These are phyloP conservation scores for Crocuta crocuta DNA, from an alignment of 2,113 vertebrate genomes.

Conservation along the genomic window DNA sequence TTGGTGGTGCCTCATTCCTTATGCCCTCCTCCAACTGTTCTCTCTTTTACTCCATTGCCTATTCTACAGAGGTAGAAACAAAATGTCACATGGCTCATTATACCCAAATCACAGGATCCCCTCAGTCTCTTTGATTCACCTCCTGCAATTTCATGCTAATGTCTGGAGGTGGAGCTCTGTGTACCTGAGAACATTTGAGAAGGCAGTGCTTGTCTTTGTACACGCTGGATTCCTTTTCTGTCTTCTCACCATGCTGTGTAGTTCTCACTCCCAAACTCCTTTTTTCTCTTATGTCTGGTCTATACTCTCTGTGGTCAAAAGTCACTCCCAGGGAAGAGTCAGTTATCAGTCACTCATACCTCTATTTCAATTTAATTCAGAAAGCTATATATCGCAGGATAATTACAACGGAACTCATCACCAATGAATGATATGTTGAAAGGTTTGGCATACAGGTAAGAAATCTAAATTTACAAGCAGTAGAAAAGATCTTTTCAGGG, in stretches of 20 bases:
- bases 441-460: not conserved
- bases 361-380: not conserved
- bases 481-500: not conserved
- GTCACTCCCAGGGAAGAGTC: not conserved
- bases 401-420: not conserved
- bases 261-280: not conserved
- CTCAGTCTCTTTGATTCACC: not conserved
- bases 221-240: not conserved
- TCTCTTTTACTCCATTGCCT: not conserved
- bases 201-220: not conserved
- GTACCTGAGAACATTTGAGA: not conserved
- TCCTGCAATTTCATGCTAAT: not conserved
- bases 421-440: constrained; percentile 2
- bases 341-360: not conserved
- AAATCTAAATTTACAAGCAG: not conserved
- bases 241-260: not conserved
- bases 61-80: not conserved
- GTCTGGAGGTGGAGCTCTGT: not conserved
- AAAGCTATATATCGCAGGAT: not conserved
- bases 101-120: not conserved
- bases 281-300: not conserved
- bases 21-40: not conserved
- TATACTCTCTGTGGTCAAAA: not conserved
- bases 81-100: not conserved
- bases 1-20: not conserved